A percentile compares a stretch with the other conserved stretches of the same genome.
Conservation (phyloP, 2,113 vertebrate species). For the Sigmodon hispidus region DNA sequence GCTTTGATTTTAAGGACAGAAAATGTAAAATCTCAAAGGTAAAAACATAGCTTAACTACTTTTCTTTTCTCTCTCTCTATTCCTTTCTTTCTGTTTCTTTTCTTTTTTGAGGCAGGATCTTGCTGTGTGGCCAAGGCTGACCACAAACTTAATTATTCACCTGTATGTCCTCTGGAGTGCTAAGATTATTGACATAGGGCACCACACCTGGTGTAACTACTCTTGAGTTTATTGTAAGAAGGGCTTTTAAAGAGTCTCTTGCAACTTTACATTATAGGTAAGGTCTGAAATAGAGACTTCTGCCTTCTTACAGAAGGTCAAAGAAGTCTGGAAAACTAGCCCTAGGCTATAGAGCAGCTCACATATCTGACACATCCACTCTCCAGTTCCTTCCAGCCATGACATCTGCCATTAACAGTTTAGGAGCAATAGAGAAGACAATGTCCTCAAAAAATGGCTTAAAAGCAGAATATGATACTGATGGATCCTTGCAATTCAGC, state of each 20-base stretch:
- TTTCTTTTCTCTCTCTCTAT: no score
- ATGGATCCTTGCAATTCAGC: neutral
- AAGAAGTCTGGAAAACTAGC: slow-evolving; percentile 15
- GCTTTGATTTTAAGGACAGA: neutral
- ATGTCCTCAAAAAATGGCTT: neutral
- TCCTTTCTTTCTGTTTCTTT: no score
- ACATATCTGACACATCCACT: neutral
- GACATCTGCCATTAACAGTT: neutral
- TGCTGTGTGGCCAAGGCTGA: neutral
- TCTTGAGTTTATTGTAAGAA: slow-evolving; percentile 22
- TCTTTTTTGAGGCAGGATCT: neutral
- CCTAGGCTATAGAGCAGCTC: neutral
- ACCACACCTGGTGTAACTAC: neutral
- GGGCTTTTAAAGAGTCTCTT: slow-evolving; percentile 14
- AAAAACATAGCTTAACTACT: slow-evolving; percentile 14
- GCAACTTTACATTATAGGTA: neutral
- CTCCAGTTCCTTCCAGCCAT: neutral
- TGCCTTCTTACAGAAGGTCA: neutral
- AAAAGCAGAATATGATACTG: slow-evolving; percentile 1
- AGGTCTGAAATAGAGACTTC: neutral
- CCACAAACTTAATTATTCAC: neutral
- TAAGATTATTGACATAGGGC: neutral
- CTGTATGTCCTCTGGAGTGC: neutral
- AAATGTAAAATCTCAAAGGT: slow-evolving; percentile 20
- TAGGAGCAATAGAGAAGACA: neutral